Base-by-base conservation (phyloP, 2,888 invertebrate genomes). In the Heliconius cydno region DNA sequence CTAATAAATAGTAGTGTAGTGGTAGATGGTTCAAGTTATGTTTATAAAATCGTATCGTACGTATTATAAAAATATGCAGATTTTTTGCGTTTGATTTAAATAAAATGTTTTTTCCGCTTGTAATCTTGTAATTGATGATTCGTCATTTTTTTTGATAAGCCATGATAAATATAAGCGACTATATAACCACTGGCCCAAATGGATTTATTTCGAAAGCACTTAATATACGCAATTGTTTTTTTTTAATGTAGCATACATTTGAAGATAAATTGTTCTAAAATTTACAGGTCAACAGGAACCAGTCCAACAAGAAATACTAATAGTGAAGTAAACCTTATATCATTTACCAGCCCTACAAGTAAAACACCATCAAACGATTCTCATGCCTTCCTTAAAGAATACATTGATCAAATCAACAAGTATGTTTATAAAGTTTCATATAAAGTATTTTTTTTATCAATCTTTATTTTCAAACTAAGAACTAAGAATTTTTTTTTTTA, bases 321-420 rank as follows among this genome's bases (percentile, higher is more conserved):
- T 84, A 96, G 95, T 80, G 97, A 75, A 75, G 75, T 75, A 46
- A 75, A 97, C 92, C 92, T 97, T 82, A 97, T 97, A 85, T 97
- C 97, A 22, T 97, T 97, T 87, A 91, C 96, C 30, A 97, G 96
- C 89, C 97, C 97, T 30, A 96, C 96, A 9, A 91, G 89, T 81
- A 94, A 94, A 84, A 90, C 95, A 83, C 90, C 92, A 30, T 90
- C 95, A 79, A 90, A 95, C 86, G 91, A 94, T 83, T 87, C 94
- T 1, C 95, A 95, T 88, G 93, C 94, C 15, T 95, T 95, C 76
- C 94, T 96, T 85, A 96, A 96, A 83, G 96, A 96, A 83, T 95
- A 96, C 84, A 96, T 96, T 81, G 95, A 95, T 77, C 95, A 96
- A 86, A 91, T 96, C 82, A 95, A 95, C 86, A 96, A 93, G 95